Evolutionary conservation across 2,113 vertebrate species (phyloP), one percentile per base, ranked within the genome.

Genomic region (Chaenocephalus aceratus): DNA sequence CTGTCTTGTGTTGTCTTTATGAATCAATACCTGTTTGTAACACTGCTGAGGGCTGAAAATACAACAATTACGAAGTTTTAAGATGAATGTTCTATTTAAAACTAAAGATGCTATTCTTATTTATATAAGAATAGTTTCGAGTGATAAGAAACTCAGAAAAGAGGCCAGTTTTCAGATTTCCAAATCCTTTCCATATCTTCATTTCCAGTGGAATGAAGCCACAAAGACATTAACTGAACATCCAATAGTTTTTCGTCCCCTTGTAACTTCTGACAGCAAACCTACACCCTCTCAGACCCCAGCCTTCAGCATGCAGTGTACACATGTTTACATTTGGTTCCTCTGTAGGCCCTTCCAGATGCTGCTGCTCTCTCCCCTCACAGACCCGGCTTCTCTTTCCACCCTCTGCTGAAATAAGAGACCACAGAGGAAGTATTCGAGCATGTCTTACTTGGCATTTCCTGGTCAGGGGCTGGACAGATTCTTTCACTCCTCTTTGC

Each of bases 401-500:
- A 80, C 77, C 83, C 86, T 12, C 73, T 51, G 82, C 53, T 87
- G 86, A 85, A 89, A 91, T 80, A 82, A 82, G 75, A 89, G 80
- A 86, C 79, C 77, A 79, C 86, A 86, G 85, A 88, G 82, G 80
- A 91, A 86, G 84, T 80, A 81, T 75, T 88, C 62, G 30, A 88
- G 84, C 82, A 87, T 76, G 90, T 90, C 85, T 74, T 79, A 79
- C 85, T 86, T 85, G 88, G 88, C 87, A 92, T 93, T 92, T 93
- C 87, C 89, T 91, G 86, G 87, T 87, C 75, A 69, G 67, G 46
- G 66, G 65, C 75, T 77, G 67, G 8, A 87, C 54, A 80, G 76
- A 87, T 86, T 87, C 76, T 83, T 84, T 79, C 73, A 66, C 80
- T 88, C 58, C 72, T 72, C 65, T 84, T 84, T 79, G 59, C 54